Evolutionary conservation across 1,140 invertebrate species (phyloP).

Genomic region (Olivierus martensii): DNA sequence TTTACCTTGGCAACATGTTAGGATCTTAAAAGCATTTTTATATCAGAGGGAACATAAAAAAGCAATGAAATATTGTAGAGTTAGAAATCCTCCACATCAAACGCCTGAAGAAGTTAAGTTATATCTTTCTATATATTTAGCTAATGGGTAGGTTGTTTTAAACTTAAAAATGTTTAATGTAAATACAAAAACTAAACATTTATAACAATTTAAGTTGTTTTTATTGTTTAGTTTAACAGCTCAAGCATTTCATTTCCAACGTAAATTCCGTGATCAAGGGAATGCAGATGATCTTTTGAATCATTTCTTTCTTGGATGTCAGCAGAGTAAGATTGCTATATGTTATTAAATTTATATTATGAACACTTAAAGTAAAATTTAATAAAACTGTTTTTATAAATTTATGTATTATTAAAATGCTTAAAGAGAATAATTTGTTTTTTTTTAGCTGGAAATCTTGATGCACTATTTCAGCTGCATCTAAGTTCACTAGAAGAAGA

Average conservation of each 20-base stretch:
- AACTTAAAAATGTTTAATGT: background rate
- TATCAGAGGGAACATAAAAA: slow-evolving; percentile 37
- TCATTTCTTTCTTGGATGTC: slow-evolving; percentile 33
- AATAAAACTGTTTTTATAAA: too few species aligned
- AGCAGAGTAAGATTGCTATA: slow-evolving; percentile 28
- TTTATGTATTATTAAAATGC: too few species aligned
- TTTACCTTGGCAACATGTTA: slow-evolving; percentile 41
- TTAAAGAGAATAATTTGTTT: too few species aligned
- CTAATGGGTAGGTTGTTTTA: slow-evolving; percentile 32
- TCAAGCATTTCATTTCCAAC: slow-evolving; percentile 41
- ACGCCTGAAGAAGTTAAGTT: slow-evolving; percentile 38
- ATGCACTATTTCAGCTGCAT: slow-evolving; percentile 39
- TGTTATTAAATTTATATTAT: slow-evolving; percentile 26
- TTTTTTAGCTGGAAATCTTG: slow-evolving; percentile 29
- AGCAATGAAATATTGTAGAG: slow-evolving; percentile 39
- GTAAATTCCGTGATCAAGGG: slow-evolving; percentile 28
- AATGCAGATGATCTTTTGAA: slow-evolving; percentile 31
- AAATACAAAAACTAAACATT: too few species aligned
- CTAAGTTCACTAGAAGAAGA: slow-evolving; percentile 39
- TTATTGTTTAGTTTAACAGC: slow-evolving; percentile 32
- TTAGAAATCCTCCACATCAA: slow-evolving; percentile 35
- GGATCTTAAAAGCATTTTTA: slow-evolving; percentile 40
- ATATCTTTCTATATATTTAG: slow-evolving; percentile 38
- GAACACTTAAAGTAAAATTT: too few species aligned
- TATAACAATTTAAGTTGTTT: too few species aligned